These are phyloP conservation scores for Sinonovacula constricta DNA, from an alignment of 1,140 invertebrate species.

Conservation along the genomic window DNA sequence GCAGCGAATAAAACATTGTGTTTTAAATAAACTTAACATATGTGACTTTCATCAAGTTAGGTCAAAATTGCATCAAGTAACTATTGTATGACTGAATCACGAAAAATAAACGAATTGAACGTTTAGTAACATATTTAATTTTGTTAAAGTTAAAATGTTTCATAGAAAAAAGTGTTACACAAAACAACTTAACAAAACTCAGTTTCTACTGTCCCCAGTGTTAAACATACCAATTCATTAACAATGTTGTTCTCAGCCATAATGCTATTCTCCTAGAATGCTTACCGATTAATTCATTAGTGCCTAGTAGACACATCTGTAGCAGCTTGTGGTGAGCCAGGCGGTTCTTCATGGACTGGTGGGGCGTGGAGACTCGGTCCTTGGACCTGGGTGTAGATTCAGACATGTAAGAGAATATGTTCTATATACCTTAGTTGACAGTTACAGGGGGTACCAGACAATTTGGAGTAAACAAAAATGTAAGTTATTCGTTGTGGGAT, in stretches of 20 bases:
- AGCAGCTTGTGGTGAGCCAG: slow-evolving; percentile 28
- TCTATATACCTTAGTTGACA: too few species aligned
- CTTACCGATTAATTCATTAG: slow-evolving; percentile 38
- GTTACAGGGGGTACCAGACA: too few species aligned
- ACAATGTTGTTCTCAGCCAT: not conserved
- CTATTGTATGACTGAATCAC: too few species aligned
- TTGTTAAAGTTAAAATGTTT: not conserved
- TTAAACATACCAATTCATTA: not conserved
- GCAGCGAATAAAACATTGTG: too few species aligned
- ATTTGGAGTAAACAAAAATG: too few species aligned
- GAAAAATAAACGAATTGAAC: not conserved
- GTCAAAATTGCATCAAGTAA: too few species aligned
- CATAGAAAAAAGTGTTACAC: not conserved
- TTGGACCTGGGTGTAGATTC: not conserved
- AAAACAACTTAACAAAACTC: not conserved
- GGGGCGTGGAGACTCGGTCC: not conserved
- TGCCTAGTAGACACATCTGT: slow-evolving; percentile 46
- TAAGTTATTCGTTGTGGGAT: too few species aligned
- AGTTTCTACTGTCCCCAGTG: not conserved
- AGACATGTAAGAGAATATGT: too few species aligned
- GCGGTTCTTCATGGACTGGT: slow-evolving; percentile 36
- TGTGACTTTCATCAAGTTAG: too few species aligned
- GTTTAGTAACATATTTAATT: not conserved
- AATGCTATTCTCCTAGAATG: not conserved
- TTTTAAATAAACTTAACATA: too few species aligned